Conservation (phyloP, 2,113 vertebrate genomes). For the Antechinus stuartii region DNA sequence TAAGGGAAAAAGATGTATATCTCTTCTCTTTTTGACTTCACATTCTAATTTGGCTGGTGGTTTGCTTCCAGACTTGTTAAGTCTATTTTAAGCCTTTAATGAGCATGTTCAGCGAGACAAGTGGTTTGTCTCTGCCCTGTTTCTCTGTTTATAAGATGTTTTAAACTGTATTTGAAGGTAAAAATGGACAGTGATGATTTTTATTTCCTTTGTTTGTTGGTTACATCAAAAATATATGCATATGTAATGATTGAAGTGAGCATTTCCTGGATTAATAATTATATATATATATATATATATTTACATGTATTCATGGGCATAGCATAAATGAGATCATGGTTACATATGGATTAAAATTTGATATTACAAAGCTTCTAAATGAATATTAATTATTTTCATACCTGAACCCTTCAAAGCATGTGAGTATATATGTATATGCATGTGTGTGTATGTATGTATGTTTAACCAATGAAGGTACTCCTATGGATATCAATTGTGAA, state of each 20-base stretch:
- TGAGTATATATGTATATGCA: neutral
- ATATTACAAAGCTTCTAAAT: conserved; percentile 32
- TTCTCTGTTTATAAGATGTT: conserved; percentile 42
- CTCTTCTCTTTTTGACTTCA: conserved; percentile 22
- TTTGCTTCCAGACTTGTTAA: conserved; percentile 38
- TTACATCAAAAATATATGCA: neutral
- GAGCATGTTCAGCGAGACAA: neutral
- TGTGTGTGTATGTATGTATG: neutral
- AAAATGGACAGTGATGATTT: conserved; percentile 14
- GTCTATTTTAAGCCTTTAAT: conserved; percentile 37
- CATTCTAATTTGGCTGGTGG: neutral
- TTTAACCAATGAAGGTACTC: neutral
- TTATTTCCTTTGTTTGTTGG: conserved; percentile 17
- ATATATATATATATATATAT: no score
- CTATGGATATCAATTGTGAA: neutral
- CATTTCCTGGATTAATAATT: conserved; percentile 16
- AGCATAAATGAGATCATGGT: conserved; percentile 39
- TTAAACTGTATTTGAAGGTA: neutral
- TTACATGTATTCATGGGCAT: neutral
- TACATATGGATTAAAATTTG: conserved; percentile 28
- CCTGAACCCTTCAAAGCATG: neutral
- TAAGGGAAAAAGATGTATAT: neutral
- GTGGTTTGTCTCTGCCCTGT: conserved; percentile 30
- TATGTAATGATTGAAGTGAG: conserved; percentile 28
- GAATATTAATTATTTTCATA: neutral